A percentile compares a stretch with the other conserved stretches of the same genome.
Conservation (phyloP, 1,140 invertebrate genomes). For the Nasonia giraulti region DNA sequence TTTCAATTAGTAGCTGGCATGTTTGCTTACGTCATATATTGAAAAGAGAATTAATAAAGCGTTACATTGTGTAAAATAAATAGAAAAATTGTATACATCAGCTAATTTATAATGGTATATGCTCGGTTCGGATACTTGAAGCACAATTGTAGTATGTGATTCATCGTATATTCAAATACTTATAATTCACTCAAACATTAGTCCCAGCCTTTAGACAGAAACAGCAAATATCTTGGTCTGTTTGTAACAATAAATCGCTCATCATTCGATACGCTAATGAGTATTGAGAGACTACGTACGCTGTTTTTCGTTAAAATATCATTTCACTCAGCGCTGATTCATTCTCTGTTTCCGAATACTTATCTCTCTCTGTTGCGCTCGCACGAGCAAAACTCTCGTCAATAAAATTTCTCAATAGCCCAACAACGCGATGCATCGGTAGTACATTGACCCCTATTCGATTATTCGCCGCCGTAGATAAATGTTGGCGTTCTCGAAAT, state of each 20-base stretch:
- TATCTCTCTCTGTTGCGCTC: neutral
- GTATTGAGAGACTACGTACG: conserved; percentile 25
- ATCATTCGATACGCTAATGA: neutral
- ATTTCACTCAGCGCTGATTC: neutral
- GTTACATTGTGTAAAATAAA: too few species aligned
- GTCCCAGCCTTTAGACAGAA: neutral
- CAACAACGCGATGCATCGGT: conserved; percentile 52
- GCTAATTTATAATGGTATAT: too few species aligned
- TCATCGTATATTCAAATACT: neutral
- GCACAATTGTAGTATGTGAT: neutral
- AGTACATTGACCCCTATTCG: neutral
- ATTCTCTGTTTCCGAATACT: neutral
- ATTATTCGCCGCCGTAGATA: neutral
- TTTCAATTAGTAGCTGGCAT: neutral
- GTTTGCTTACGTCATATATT: too few species aligned
- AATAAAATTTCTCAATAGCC: conserved; percentile 14
- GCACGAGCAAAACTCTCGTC: neutral
- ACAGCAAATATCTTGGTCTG: neutral
- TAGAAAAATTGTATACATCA: too few species aligned
- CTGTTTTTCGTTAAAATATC: conserved; percentile 42
- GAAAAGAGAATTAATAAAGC: too few species aligned
- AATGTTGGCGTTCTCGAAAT: neutral
- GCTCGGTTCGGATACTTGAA: too few species aligned
- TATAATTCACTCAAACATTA: neutral
- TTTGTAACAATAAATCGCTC: conserved; percentile 13